phyloP scores from a whole-genome alignment of 2,888 invertebrate species.

The Agonopterix subpropinquella region DNA sequence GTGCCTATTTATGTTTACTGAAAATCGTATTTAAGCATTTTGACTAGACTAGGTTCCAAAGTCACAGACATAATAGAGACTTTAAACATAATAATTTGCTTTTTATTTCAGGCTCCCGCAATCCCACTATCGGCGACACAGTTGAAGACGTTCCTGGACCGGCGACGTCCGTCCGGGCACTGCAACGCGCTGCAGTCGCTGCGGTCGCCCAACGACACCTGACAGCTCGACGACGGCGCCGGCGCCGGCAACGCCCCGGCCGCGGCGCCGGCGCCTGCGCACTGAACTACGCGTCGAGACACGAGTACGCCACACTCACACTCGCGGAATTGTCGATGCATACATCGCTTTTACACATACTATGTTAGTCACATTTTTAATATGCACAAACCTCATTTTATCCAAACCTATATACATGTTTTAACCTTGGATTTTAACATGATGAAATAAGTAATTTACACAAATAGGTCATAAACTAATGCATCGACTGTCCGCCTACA shows the following conservation, averaged over 20 bases:
- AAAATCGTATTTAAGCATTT: too few species aligned
- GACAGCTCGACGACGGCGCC: constrained; percentile 20
- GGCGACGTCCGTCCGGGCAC: constrained; percentile 62
- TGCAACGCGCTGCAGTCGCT: constrained; percentile 47
- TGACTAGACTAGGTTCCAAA: too few species aligned
- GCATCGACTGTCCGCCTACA: too few species aligned
- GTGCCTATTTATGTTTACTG: too few species aligned
- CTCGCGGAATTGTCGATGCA: too few species aligned
- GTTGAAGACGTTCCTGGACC: constrained; percentile 63
- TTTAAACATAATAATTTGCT: not conserved
- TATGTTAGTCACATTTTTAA: too few species aligned
- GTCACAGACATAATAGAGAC: not conserved
- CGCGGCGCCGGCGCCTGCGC: constrained; percentile 4
- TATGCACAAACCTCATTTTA: too few species aligned
- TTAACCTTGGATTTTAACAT: too few species aligned
- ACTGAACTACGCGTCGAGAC: constrained; percentile 4
- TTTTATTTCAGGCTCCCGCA: constrained; percentile 39
- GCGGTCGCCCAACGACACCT: constrained; percentile 60
- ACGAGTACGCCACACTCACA: not conserved
- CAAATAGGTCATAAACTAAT: too few species aligned
- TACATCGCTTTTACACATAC: too few species aligned
- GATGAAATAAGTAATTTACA: too few species aligned
- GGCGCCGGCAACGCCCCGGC: not conserved
- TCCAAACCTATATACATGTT: too few species aligned
- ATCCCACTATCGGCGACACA: constrained; percentile 48